Conservation (phyloP, 2,113 vertebrate genomes). For the Ellobius talpinus region DNA sequence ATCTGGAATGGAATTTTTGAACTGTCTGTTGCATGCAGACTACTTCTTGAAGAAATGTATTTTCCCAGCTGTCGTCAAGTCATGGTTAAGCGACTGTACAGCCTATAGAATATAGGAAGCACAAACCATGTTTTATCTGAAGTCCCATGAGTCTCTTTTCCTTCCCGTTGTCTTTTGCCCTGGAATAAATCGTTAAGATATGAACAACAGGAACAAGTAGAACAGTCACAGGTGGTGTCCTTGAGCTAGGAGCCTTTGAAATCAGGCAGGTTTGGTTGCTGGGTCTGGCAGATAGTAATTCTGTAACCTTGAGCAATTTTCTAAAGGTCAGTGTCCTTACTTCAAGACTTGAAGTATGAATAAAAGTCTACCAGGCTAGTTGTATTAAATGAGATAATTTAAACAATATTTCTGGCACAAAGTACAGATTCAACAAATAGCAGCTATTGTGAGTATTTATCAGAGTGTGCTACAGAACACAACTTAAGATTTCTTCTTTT, state of each 20-base stretch:
- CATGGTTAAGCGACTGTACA: conserved; percentile 64
- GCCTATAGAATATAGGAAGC: conserved; percentile 52
- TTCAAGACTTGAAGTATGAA: conserved; percentile 37
- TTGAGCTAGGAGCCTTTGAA: background rate
- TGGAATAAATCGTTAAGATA: background rate
- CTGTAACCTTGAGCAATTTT: background rate
- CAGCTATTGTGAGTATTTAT: background rate
- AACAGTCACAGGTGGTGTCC: conserved; percentile 11
- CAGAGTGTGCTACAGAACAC: background rate
- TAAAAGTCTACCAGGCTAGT: background rate
- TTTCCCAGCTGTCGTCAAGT: conserved; percentile 69
- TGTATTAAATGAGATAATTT: conserved; percentile 38
- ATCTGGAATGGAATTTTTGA: conserved; percentile 68
- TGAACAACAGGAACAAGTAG: background rate
- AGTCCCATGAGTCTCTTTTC: conserved; percentile 17
- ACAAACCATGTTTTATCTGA: conserved; percentile 57
- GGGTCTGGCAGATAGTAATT: background rate
- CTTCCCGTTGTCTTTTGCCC: conserved; percentile 28
- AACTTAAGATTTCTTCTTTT: conserved; percentile 19
- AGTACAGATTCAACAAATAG: background rate
- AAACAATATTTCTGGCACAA: background rate
- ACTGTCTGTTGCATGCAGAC: conserved; percentile 55
- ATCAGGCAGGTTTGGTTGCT: background rate
- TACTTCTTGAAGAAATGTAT: conserved; percentile 65
- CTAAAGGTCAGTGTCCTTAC: conserved; percentile 38